These are phyloP conservation scores for Lepidocyrtinus sp. DNA, from an alignment of 2,888 invertebrate species.

Conservation along the genomic window DNA sequence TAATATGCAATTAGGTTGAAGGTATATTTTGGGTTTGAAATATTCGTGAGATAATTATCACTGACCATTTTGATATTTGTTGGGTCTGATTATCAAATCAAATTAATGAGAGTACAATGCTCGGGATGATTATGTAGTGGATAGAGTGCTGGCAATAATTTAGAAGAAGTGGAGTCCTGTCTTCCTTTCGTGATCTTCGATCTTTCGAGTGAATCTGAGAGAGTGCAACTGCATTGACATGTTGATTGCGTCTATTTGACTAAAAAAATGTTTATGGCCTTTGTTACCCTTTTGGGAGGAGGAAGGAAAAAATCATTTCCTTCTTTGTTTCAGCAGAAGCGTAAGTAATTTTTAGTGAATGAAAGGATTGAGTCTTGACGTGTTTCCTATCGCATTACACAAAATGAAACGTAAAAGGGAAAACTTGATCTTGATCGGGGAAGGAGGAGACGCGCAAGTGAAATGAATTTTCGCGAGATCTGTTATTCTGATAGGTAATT, in stretches of 20 bases:
- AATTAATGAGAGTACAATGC: conserved; percentile 30
- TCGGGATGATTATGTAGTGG: neutral
- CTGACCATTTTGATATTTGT: neutral
- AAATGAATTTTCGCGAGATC: conserved; percentile 21
- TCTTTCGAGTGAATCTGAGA: neutral
- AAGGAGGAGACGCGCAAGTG: neutral
- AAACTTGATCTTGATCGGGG: conserved; percentile 48
- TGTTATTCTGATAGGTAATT: conserved; percentile 17
- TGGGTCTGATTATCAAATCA: conserved; percentile 39
- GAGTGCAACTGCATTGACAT: neutral
- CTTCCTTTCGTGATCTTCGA: neutral
- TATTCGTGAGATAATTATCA: neutral
- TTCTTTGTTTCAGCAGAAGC: neutral
- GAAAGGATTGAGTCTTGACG: neutral
- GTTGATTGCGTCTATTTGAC: neutral
- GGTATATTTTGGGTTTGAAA: neutral
- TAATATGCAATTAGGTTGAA: neutral
- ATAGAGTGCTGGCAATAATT: neutral
- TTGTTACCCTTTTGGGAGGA: neutral
- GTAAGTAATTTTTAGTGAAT: neutral
- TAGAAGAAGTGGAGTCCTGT: neutral
- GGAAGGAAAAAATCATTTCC: neutral
- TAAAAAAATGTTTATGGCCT: neutral
- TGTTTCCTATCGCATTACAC: neutral
- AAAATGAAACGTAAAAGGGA: conserved; percentile 34